Conservation (phyloP, 2,797 vertebrate genomes). For the Borostomias antarcticus region DNA sequence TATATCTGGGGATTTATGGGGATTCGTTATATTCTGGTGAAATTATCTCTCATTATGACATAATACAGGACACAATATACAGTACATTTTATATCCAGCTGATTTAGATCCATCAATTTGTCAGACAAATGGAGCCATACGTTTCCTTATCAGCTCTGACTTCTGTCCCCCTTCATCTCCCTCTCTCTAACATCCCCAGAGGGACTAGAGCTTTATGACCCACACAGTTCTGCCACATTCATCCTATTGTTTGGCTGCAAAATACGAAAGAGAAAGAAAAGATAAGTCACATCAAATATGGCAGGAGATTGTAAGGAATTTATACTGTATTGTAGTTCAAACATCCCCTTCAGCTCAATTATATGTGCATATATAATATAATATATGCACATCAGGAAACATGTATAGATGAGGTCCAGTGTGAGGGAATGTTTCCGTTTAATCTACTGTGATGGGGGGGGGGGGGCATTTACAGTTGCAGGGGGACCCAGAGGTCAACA, state of each 20-base stretch:
- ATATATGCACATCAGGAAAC: no score
- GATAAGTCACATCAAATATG: not conserved
- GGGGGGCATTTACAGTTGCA: conserved; percentile 27
- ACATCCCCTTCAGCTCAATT: no score
- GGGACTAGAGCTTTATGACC: conserved; percentile 38
- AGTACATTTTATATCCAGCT: conserved; percentile 26
- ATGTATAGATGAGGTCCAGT: not conserved
- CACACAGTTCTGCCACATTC: not conserved
- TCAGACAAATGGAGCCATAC: conserved; percentile 68
- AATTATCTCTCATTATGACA: not conserved
- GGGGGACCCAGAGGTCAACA: conserved; percentile 81
- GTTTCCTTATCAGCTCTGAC: conserved; percentile 17
- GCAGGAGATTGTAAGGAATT: not conserved
- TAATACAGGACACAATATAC: no score
- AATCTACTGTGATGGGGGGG: conserved; percentile 17
- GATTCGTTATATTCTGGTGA: not conserved
- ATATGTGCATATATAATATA: no score
- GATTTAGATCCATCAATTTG: conserved; percentile 71
- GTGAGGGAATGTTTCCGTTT: not conserved
- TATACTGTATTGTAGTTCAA: no score
- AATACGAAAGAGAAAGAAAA: not conserved
- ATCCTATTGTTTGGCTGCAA: not conserved
- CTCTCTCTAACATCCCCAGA: conserved; percentile 53
- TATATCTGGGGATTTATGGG: not conserved
- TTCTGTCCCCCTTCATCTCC: conserved; percentile 38